Percentiles rank a stretch among this genome's conserved stretches.
These are phyloP conservation scores for Tromatobia lineatoria DNA, from an alignment of 2,888 invertebrate species.

Conservation along the genomic window DNA sequence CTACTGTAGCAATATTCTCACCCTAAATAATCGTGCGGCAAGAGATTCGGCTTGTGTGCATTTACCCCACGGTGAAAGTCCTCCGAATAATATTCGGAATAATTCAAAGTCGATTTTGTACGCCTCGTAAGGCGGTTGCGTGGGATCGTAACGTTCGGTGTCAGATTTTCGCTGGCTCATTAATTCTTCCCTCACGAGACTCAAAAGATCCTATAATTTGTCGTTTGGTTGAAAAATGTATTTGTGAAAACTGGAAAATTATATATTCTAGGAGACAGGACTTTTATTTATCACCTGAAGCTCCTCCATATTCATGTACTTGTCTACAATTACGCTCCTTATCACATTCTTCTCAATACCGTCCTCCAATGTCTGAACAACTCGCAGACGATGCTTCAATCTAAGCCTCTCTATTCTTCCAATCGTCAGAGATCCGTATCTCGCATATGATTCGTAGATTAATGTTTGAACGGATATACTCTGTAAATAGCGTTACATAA, in stretches of 20 bases:
- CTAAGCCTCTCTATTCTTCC: slow-evolving; percentile 96
- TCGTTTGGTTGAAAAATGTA: background rate
- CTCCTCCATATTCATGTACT: slow-evolving; percentile 89
- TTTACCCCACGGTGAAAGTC: slow-evolving; percentile 96
- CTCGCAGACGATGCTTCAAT: slow-evolving; percentile 95
- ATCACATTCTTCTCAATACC: slow-evolving; percentile 95
- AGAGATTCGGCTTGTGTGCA: slow-evolving; percentile 93
- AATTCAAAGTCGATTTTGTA: slow-evolving; percentile 96
- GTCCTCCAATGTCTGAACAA: slow-evolving; percentile 97
- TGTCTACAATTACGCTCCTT: slow-evolving; percentile 92
- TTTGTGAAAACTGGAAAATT: slow-evolving; percentile 1
- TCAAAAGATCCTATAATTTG: slow-evolving; percentile 87
- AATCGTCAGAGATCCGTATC: slow-evolving; percentile 92
- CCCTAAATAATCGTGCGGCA: slow-evolving; percentile 95
- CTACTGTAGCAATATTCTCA: slow-evolving; percentile 84
- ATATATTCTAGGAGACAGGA: slow-evolving; percentile 73
- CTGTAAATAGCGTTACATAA: slow-evolving; percentile 84
- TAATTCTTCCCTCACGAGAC: slow-evolving; percentile 91
- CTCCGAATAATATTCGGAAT: slow-evolving; percentile 94
- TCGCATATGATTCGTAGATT: slow-evolving; percentile 94
- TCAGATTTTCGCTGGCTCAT: slow-evolving; percentile 90
- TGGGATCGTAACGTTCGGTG: slow-evolving; percentile 89
- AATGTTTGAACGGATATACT: slow-evolving; percentile 93
- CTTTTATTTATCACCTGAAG: slow-evolving; percentile 86
- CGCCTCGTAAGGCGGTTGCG: slow-evolving; percentile 93